phyloP scores from a whole-genome alignment of 1,140 invertebrate genomes.

The Drosophila sechellia region DNA sequence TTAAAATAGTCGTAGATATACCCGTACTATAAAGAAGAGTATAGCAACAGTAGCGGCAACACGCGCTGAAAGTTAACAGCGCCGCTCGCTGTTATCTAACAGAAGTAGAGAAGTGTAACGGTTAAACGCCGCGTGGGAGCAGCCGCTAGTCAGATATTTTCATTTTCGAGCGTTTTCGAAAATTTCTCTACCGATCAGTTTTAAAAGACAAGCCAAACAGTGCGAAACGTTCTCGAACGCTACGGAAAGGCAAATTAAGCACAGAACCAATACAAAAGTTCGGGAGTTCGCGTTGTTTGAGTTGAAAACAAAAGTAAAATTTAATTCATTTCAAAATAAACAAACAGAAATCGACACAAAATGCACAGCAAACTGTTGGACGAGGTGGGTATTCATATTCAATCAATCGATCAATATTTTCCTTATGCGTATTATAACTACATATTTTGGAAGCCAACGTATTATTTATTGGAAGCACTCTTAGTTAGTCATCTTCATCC shows the following conservation, averaged over 20 bases:
- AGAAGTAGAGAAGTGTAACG: conserved; percentile 38
- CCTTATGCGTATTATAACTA: conserved; percentile 19
- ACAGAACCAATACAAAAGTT: conserved; percentile 25
- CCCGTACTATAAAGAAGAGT: neutral
- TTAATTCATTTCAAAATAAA: conserved; percentile 36
- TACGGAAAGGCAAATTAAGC: conserved; percentile 3
- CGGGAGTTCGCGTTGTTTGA: conserved; percentile 12
- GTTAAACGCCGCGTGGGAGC: conserved; percentile 47
- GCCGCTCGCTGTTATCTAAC: conserved; percentile 26
- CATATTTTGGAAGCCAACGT: conserved; percentile 40
- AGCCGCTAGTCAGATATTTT: conserved; percentile 28
- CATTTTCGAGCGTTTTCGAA: conserved; percentile 62
- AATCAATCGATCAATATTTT: conserved; percentile 3
- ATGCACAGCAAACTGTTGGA: conserved; percentile 82
- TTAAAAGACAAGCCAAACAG: conserved; percentile 71
- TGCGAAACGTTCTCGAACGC: conserved; percentile 45
- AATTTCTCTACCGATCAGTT: conserved; percentile 69
- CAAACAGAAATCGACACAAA: conserved; percentile 32
- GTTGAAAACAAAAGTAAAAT: conserved; percentile 32
- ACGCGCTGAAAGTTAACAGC: conserved; percentile 27
- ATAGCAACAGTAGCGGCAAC: conserved; percentile 8
- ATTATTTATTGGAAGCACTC: conserved; percentile 33
- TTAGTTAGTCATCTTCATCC: conserved; percentile 57
- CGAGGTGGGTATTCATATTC: conserved; percentile 64
- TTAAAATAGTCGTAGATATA: no score